These are phyloP conservation scores for Equus przewalskii DNA, from an alignment of 2,113 vertebrate genomes.

Conservation along the genomic window DNA sequence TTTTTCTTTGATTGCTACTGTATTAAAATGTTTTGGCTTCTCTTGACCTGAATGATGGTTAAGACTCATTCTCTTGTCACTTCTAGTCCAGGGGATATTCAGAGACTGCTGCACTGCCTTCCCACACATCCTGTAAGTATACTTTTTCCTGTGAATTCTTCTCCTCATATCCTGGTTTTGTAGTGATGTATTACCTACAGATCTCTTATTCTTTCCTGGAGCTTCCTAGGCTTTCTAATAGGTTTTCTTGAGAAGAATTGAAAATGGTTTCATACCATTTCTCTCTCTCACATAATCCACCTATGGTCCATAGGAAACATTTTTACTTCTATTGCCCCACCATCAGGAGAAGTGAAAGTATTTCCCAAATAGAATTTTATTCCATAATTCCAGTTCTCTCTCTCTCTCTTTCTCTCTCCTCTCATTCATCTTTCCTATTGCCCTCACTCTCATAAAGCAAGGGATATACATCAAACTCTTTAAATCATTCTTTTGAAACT, in stretches of 20 bases:
- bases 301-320: not conserved
- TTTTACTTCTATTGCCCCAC: not conserved
- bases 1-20: not conserved
- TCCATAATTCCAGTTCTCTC: not conserved
- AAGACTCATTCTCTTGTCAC: not conserved
- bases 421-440: not conserved
- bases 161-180: not conserved
- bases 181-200: too few relatives aligned
- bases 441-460: not conserved
- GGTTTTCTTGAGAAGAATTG: not conserved
- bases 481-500: not conserved
- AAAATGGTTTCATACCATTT: not conserved
- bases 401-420: not conserved
- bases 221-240: not conserved
- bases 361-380: not conserved
- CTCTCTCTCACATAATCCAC: not conserved
- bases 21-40: not conserved
- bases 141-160: not conserved
- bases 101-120: not conserved
- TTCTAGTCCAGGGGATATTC: not conserved
- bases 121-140: not conserved
- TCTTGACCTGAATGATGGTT: not conserved
- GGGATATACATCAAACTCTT: not conserved
- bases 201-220: not conserved
- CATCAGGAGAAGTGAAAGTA: not conserved